Base-by-base conservation (phyloP, 2,113 vertebrate genomes). In the Proteles cristata region DNA sequence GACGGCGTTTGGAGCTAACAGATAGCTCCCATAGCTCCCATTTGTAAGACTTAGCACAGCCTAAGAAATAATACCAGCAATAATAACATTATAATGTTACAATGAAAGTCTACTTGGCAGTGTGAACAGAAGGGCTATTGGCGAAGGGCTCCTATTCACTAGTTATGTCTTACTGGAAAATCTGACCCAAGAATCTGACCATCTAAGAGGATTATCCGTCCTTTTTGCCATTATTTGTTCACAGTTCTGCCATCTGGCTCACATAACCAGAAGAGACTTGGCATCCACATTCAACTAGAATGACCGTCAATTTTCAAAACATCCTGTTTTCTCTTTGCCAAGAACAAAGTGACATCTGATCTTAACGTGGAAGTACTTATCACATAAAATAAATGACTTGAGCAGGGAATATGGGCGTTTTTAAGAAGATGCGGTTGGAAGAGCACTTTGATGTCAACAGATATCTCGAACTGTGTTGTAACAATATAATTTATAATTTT, bases 231-330 rank as follows among this genome's bases (percentile, higher is more conserved):
- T 88, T 82, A 53, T 81, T 79, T 92, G 48, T 89, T 92, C 58
- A 69, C 80, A 96, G 83, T 93, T 76, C 31, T 58, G 77, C 90
- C 96, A 95, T 96, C 88, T 97, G 96, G 88, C 76, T 96, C 66
- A 53, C 19, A 50, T 50, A 87, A 73, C 93, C 71, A 85, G 84
- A 88, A 86, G 93, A 96, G 93, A 68, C 48, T 69, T 97, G 96
- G 93, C 88, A 80, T 28, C 50, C 39, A 63, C 1, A n/a, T 84
- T 83, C 50, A 87, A 73, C 87, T 39, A 84, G 87, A 94, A 84
- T 96, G 84, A 76, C 84, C 15, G 0, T 31, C 68, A 73, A 5
- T 85, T 96, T 73, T 92, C 88, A 88, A 80, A 97, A 94, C 65
- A 31, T 92, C 68, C 83, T 83, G n/a, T 82, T 92, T 93, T 89